These are phyloP conservation scores for Spinibarbus caldwelli DNA, from an alignment of 2,797 vertebrate species.

Conservation along the genomic window DNA sequence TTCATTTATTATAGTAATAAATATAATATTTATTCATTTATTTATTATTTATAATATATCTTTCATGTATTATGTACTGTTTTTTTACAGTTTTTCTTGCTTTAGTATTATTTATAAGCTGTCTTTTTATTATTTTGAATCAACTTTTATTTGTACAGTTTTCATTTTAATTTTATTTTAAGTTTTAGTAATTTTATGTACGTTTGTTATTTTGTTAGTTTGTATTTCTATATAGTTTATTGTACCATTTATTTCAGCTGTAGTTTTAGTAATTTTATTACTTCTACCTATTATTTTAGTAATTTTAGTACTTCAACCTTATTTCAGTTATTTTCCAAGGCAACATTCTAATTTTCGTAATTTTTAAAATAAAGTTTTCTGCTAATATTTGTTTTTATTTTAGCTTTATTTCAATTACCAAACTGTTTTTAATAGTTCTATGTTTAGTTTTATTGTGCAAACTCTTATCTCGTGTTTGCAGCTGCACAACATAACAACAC, in stretches of 20 bases:
- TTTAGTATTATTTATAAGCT: not conserved
- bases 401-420: too few relatives aligned
- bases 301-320: not conserved
- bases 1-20: too few relatives aligned
- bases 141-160: not conserved
- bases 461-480: not conserved
- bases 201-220: not conserved
- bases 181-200: not conserved
- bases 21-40: too few relatives aligned
- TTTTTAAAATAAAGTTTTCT: too few relatives aligned
- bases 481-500: not conserved
- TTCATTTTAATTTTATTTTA: not conserved
- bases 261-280: not conserved
- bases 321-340: not conserved
- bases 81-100: not conserved
- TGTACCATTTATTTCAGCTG: not conserved
- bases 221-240: not conserved
- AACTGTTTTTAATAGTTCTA: not conserved
- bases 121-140: not conserved
- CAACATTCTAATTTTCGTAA: too few relatives aligned
- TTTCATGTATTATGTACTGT: too few relatives aligned
- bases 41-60: not conserved
- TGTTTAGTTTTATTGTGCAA: not conserved
- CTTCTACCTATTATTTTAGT: not conserved
- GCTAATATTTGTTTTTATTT: too few relatives aligned